Base-by-base conservation (phyloP, 2,888 invertebrate genomes). In the Hylaea fasciaria region DNA sequence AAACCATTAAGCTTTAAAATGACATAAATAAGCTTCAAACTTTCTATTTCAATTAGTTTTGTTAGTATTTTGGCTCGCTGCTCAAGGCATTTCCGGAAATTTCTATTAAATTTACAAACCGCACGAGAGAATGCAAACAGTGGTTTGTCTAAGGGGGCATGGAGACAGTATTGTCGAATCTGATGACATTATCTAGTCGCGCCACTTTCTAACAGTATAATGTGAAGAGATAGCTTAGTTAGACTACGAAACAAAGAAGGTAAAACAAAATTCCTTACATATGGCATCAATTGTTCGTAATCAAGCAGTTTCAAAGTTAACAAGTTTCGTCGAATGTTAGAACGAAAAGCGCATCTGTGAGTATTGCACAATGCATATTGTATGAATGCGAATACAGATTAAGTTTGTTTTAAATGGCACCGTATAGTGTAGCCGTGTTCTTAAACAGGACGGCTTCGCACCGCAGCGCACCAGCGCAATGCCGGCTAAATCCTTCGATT, bases 401-500 rank as follows among this genome's bases (percentile, higher is more conserved):
- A 14, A 16, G 14, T 17, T 32, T 13, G 32, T 32, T 39, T 37
- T 48, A 48, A n/a, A 37, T 37, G 17, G 29, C 17, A 35, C 17
- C 16, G 37, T 13, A 2, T 29, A 11, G 50, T 50, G 28, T 41
- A 29, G 41, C 28, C 11, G 41, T 41, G 0, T 11, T 9, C 17
- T 46, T 48, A 48, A 14, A 39, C n/a, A 3, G 43, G 43, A 52
- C 16, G 16, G 41, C n/a, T 32, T 32, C 51, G 17, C 51, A 44
- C 51, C 51, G 44, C 41, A 45, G 52, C 44, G 52, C 52, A 14
- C 51, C 43, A 51, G 52, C 29, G 39, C 51, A 40, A 16, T 17
- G 47, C 51, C 22, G 43, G 47, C 56, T 55, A 55, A 55, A 57
- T 51, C 57, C 57, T 39, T 37, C 49, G 46, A 45, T 45, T 57